These are phyloP conservation scores for Otus sunia DNA, from an alignment of 2,113 vertebrate species.

Conservation along the genomic window DNA sequence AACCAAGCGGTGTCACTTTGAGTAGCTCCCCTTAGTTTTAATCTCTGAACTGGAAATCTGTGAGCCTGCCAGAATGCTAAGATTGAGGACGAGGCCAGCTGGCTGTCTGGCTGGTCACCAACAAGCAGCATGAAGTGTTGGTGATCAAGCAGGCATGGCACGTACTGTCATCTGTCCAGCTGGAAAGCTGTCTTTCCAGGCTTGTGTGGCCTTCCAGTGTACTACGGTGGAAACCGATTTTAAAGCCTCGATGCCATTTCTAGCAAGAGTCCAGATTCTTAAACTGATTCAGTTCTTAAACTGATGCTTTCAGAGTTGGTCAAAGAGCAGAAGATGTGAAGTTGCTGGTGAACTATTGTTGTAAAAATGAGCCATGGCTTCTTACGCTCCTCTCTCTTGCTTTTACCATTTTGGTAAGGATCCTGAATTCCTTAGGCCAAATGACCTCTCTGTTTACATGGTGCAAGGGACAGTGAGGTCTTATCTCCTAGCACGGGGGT, in stretches of 20 bases:
- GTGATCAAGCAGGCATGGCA: neutral
- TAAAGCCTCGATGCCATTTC: neutral
- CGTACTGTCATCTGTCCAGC: neutral
- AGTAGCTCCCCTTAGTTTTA: neutral
- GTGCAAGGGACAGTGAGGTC: neutral
- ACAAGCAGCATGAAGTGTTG: neutral
- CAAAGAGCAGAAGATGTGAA: neutral
- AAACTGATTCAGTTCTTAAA: neutral
- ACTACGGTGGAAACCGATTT: neutral
- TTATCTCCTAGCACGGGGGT: neutral
- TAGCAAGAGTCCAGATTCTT: neutral
- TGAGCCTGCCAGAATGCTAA: neutral
- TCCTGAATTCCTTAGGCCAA: neutral
- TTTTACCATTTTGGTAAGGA: neutral
- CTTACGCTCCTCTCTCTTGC: fast-evolving
- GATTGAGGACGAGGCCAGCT: neutral
- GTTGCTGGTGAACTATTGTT: neutral
- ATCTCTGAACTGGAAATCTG: neutral
- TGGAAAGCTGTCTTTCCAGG: neutral
- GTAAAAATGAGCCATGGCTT: neutral
- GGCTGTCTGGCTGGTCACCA: neutral
- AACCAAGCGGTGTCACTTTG: neutral
- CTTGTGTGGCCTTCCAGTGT: neutral
- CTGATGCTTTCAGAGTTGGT: neutral
- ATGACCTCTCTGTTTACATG: neutral